These are phyloP conservation scores for Agrypnia vestita DNA, from an alignment of 1,140 invertebrate genomes.

Conservation along the genomic window DNA sequence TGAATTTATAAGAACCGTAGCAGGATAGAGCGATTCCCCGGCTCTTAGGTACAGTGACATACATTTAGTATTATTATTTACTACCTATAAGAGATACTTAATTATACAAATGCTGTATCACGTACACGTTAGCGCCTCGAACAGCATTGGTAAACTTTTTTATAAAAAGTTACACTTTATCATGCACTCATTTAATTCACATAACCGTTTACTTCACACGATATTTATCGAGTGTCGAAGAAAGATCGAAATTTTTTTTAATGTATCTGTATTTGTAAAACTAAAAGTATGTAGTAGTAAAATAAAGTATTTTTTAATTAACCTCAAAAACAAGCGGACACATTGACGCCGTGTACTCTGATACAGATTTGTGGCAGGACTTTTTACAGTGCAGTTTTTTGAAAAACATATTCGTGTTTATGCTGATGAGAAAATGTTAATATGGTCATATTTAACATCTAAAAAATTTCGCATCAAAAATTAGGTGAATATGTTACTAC, in stretches of 20 bases:
- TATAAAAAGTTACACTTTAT: no score
- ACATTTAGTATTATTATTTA: constrained; percentile 40
- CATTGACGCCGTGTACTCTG: constrained; percentile 38
- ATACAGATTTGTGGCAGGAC: constrained; percentile 61
- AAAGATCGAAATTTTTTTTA: no score
- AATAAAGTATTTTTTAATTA: no score
- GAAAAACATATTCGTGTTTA: constrained; percentile 60
- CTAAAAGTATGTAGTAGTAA: no score
- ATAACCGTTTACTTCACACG: no score
- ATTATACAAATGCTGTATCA: constrained; percentile 56
- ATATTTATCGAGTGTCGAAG: no score
- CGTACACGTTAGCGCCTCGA: constrained; percentile 19
- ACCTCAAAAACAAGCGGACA: background rate
- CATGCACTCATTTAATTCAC: no score
- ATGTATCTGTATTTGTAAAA: no score
- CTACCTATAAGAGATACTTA: constrained; percentile 56
- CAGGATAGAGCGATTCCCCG: constrained; percentile 56
- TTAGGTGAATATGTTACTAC: no score
- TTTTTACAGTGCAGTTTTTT: constrained; percentile 60
- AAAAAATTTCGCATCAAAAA: no score
- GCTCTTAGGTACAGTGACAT: constrained; percentile 62
- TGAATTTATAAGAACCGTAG: constrained; percentile 43
- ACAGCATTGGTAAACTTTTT: no score
- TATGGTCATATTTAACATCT: no score
- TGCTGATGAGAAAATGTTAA: background rate